A percentile compares a stretch with the other conserved stretches of the same genome.
These are phyloP conservation scores for Pyrgilauda ruficollis DNA, from an alignment of 2,113 vertebrate genomes.

Conservation along the genomic window DNA sequence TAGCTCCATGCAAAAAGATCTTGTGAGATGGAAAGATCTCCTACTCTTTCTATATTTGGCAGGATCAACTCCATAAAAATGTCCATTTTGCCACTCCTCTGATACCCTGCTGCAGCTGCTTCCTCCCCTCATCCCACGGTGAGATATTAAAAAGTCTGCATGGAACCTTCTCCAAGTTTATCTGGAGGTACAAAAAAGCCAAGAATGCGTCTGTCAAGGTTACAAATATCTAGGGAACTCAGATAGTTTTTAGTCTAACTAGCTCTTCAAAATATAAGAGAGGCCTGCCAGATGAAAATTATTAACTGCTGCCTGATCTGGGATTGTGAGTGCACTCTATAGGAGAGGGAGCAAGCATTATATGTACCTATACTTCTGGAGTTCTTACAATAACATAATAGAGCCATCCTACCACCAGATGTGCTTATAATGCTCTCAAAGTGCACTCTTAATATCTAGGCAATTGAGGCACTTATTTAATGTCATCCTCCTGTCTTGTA, in stretches of 20 bases:
- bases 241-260: constrained; percentile 36
- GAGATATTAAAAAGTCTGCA: constrained; percentile 57
- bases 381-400: constrained; percentile 36
- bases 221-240: constrained; percentile 47
- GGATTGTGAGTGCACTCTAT: neutral
- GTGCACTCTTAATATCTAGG: neutral
- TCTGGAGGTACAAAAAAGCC: constrained; percentile 47
- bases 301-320: constrained; percentile 48
- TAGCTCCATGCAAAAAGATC: constrained; percentile 41
- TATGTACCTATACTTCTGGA: constrained; percentile 33
- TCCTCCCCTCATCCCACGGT: constrained; percentile 40
- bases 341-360: constrained; percentile 7
- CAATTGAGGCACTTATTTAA: constrained; percentile 38
- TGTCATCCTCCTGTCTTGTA: constrained; percentile 23
- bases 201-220: constrained; percentile 46
- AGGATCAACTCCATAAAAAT: constrained; percentile 46
- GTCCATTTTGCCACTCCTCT: constrained; percentile 53
- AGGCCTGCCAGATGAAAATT: constrained; percentile 32
- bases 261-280: constrained; percentile 18
- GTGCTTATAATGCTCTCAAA: constrained; percentile 36
- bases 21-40: constrained; percentile 33
- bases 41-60: constrained; percentile 57
- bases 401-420: constrained; percentile 15
- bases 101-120: constrained; percentile 44
- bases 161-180: constrained; percentile 37